Percentiles rank a stretch among this genome's conserved stretches.
Evolutionary conservation across 1,140 invertebrate species (phyloP).

Genomic region (Holcopasites calliopsidis): DNA sequence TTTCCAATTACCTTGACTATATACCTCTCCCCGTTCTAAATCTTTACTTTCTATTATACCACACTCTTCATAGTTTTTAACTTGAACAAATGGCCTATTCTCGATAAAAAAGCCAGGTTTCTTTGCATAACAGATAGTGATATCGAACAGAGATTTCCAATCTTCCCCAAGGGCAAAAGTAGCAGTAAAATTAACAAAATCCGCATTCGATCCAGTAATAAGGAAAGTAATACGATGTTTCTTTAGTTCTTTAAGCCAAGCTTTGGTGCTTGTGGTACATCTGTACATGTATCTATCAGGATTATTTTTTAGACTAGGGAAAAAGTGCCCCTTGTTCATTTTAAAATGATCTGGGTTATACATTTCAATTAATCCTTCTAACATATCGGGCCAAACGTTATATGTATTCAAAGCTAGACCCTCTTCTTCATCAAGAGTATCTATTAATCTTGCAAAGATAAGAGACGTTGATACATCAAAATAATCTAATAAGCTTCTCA

Average conservation of each 20-base stretch:
- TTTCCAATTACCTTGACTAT: constrained; percentile 86
- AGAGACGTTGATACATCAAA: constrained; percentile 87
- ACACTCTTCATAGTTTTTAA: constrained; percentile 77
- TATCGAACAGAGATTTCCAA: constrained; percentile 88
- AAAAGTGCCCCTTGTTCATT: constrained; percentile 82
- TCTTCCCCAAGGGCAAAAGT: constrained; percentile 84
- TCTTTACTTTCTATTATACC: constrained; percentile 69
- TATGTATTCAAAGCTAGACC: constrained; percentile 77
- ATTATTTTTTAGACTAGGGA: constrained; percentile 82
- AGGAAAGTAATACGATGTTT: constrained; percentile 84
- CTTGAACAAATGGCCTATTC: constrained; percentile 82
- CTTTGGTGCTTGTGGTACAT: constrained; percentile 81
- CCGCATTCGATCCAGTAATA: constrained; percentile 88
- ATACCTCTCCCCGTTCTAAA: constrained; percentile 78
- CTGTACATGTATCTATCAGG: constrained; percentile 84
- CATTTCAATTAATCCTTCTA: constrained; percentile 83
- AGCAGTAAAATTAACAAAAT: constrained; percentile 86
- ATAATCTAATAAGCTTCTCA: constrained; percentile 87
- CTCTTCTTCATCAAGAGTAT: constrained; percentile 83
- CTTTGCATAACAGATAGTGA: constrained; percentile 85
- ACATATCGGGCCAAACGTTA: constrained; percentile 85
- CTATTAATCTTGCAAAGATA: constrained; percentile 87
- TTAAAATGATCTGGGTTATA: constrained; percentile 83
- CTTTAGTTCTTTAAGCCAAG: constrained; percentile 83
- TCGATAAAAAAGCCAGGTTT: constrained; percentile 89